Evolutionary conservation across 2,888 invertebrate species (phyloP).

Genomic region (Dryomyza anilis): DNA sequence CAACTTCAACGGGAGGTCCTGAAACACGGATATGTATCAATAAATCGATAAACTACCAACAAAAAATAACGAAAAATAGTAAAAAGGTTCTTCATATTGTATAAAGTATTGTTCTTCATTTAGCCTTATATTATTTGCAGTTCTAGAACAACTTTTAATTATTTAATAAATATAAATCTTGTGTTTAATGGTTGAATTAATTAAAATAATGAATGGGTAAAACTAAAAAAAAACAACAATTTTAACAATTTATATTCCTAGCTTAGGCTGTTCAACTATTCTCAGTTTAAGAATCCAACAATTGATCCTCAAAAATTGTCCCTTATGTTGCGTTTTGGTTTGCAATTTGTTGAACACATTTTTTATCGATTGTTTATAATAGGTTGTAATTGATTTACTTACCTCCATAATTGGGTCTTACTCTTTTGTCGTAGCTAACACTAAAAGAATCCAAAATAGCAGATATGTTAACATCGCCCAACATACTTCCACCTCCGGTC

Average conservation of each 20-base stretch:
- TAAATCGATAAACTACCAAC: too few species aligned
- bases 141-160: too few species aligned
- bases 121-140: too few species aligned
- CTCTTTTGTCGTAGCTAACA: conserved; percentile 98
- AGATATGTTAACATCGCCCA: conserved; percentile 93
- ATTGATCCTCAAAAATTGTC: too few species aligned
- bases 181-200: neutral
- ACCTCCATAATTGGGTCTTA: conserved; percentile 99
- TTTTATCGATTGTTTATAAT: too few species aligned
- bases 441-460: conserved; percentile 94
- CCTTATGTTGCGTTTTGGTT: too few species aligned
- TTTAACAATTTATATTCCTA: neutral
- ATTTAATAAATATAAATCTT: too few species aligned
- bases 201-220: neutral
- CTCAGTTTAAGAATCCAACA: too few species aligned
- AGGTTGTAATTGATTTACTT: conserved; percentile 61
- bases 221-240: neutral
- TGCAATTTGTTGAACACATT: too few species aligned
- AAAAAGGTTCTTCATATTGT: too few species aligned
- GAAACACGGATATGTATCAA: conserved; percentile 64
- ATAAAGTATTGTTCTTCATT: too few species aligned
- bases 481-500: conserved; percentile 70
- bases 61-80: too few species aligned
- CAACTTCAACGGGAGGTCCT: conserved; percentile 97
- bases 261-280: neutral